Evolutionary conservation across 2,113 vertebrate genomes (phyloP), one percentile per base, ranked within the genome.

Genomic region (Aythya baeri): DNA sequence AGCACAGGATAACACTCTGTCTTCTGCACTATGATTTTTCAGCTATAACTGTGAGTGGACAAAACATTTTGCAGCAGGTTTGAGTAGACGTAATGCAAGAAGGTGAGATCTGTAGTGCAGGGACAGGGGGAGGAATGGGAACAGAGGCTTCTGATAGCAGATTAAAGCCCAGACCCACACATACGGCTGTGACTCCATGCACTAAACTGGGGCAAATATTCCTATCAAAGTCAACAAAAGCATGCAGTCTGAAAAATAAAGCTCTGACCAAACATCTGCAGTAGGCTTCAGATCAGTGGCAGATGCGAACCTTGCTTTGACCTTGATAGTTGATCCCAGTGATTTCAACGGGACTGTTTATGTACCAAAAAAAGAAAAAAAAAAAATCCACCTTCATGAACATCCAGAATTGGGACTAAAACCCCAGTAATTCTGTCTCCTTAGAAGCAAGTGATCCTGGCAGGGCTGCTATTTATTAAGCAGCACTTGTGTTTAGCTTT

Each of bases 391-490:
- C 44, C 26, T 31, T 66, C 6, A 13, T 88, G 38, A 50, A 32
- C 31, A 54, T 77, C 41, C 11, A 46, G 16, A 18, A 43, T 52
- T 1, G 1, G 22, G 13, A 43, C 0, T 0, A 25, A 76, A 73
- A 29, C 38, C 32, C 0, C 55, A 14, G 70, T 49, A 80, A 80
- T 54, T 73, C n/a, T 11, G 3, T 26, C 44, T 36, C 62, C 11
- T 25, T 83, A n/a, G 36, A 66, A 81, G 70, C 3, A 57, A 80
- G 4, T 4, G 80, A 58, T 80, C 7, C 7, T 25, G 34, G 12
- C 12, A 62, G 7, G 17, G 10, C 7, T 81, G 12, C 27, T 62
- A 18, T 34, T 66, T 75, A 66, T 88, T 70, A 77, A 41, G 32
- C 4, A 11, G 5, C 41, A 18, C 55, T 65, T 76, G 3, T 9